phyloP scores from a whole-genome alignment of 2,113 vertebrate genomes.

The Phodopus roborovskii region DNA sequence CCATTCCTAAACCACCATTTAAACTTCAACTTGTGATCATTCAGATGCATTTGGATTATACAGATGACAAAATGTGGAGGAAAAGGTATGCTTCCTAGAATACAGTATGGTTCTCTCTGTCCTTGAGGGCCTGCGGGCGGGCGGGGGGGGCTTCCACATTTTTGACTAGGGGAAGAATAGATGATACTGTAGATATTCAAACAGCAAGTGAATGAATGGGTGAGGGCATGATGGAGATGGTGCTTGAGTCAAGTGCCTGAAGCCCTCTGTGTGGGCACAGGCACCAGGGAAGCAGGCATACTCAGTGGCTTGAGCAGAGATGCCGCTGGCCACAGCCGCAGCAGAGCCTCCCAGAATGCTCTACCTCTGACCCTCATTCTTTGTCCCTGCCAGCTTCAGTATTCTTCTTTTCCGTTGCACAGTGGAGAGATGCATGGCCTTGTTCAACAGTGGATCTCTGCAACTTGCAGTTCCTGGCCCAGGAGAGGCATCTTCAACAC shows the following conservation, averaged over 20 bases:
- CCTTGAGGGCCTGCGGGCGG: not conserved
- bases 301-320: not conserved
- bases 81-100: not conserved
- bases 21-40: not conserved
- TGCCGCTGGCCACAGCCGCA: not conserved
- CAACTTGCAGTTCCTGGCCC: not conserved
- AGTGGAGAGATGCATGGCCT: not conserved
- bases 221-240: too few species aligned
- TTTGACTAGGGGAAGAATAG: not conserved
- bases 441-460: not conserved
- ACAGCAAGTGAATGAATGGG: too few species aligned
- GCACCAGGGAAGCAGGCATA: not conserved
- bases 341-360: not conserved
- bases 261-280: not conserved
- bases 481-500: not conserved
- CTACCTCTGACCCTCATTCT: not conserved
- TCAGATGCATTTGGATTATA: not conserved
- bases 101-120: not conserved
- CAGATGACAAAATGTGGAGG: not conserved
- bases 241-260: not conserved
- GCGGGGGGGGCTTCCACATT: too few species aligned
- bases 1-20: not conserved
- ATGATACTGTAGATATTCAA: fast-evolving
- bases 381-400: not conserved
- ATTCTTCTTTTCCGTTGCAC: not conserved